Evolutionary conservation across 2,888 invertebrate species (phyloP).

Genomic region (Deilephila elpenor): DNA sequence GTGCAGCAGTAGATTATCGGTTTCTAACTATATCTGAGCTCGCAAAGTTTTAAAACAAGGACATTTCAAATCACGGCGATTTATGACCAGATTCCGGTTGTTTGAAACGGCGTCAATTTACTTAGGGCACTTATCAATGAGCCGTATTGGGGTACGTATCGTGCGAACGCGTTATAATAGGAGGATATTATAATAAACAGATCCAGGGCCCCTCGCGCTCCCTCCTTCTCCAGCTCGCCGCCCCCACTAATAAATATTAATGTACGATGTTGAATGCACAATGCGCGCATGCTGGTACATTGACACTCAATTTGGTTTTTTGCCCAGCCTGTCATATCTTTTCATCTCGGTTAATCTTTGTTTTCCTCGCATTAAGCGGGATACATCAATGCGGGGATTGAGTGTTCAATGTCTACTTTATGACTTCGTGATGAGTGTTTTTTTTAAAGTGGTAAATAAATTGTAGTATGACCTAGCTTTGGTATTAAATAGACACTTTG

Average conservation of each 20-base stretch:
- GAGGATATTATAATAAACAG: constrained; percentile 84
- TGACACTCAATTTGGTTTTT: constrained; percentile 80
- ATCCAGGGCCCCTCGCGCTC: constrained; percentile 72
- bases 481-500: too few relatives aligned
- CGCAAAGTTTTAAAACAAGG: neutral
- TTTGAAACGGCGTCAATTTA: constrained; percentile 42
- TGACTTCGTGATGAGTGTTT: neutral
- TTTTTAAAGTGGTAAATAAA: neutral
- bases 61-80: neutral
- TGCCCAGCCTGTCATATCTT: constrained; percentile 47
- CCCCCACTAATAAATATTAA: constrained; percentile 80
- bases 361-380: constrained; percentile 22
- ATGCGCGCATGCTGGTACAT: constrained; percentile 80
- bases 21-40: too few relatives aligned
- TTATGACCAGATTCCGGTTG: constrained; percentile 32
- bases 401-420: constrained; percentile 3
- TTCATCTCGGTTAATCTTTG: constrained; percentile 27
- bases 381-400: constrained; percentile 5
- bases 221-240: constrained; percentile 48
- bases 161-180: constrained; percentile 83
- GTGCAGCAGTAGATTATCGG: neutral
- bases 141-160: constrained; percentile 63
- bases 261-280: constrained; percentile 80
- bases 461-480: neutral
- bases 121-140: constrained; percentile 65